These are phyloP conservation scores for Antennarius striatus DNA, from an alignment of 2,113 vertebrate genomes.

Conservation along the genomic window DNA sequence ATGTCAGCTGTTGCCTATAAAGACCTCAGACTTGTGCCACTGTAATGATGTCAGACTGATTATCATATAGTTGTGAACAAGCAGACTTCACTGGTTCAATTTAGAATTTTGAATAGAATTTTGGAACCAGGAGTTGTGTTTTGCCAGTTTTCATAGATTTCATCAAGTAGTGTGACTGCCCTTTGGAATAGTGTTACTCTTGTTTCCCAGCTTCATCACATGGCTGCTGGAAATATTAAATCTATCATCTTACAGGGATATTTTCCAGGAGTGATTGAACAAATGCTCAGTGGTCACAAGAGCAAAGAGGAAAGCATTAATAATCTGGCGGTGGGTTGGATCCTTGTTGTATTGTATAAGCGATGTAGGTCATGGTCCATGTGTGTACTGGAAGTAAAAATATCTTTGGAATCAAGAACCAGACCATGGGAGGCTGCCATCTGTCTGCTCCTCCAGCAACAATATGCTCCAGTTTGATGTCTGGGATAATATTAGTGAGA, in stretches of 20 bases:
- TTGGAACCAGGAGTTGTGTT: no score
- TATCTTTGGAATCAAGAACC: slow-evolving; percentile 41
- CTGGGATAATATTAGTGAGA: slow-evolving; percentile 69
- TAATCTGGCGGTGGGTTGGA: neutral
- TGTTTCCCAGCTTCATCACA: neutral
- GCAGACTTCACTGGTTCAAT: no score
- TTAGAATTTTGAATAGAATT: no score
- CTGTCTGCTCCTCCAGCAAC: slow-evolving; percentile 56
- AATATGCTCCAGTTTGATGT: slow-evolving; percentile 60
- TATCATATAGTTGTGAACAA: no score
- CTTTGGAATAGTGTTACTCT: neutral
- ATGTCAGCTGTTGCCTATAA: no score
- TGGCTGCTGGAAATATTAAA: slow-evolving; percentile 9
- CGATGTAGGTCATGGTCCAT: slow-evolving; percentile 32
- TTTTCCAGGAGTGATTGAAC: slow-evolving; percentile 16
- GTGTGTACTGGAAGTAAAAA: slow-evolving; percentile 42
- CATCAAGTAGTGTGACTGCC: no score
- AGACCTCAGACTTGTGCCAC: no score
- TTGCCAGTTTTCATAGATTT: no score
- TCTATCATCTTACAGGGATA: neutral
- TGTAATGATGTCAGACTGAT: no score
- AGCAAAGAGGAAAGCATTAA: slow-evolving; percentile 4
- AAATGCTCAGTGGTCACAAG: neutral
- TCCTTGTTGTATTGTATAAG: neutral
- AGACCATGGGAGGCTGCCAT: slow-evolving; percentile 62